These are phyloP conservation scores for Spodoptera exigua DNA, from an alignment of 2,888 invertebrate species.

Conservation along the genomic window DNA sequence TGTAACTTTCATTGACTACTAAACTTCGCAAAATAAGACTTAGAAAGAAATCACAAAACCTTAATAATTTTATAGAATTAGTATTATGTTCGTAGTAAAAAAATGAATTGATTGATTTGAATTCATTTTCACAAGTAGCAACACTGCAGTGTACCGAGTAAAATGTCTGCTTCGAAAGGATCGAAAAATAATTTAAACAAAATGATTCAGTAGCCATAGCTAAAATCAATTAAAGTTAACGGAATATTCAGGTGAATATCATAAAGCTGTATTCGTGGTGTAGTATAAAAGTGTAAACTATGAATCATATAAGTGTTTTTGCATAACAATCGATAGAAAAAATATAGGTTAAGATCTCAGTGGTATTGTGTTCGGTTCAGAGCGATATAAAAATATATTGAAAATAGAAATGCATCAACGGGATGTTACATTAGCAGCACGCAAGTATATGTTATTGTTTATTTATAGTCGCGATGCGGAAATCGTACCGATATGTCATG, in stretches of 20 bases:
- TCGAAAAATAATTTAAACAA: slow-evolving; percentile 78
- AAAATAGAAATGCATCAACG: slow-evolving; percentile 73
- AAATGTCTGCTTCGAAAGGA: slow-evolving; percentile 86
- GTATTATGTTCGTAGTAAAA: not conserved
- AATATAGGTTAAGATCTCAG: slow-evolving; percentile 88
- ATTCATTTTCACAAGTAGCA: slow-evolving; percentile 55
- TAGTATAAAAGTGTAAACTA: slow-evolving; percentile 68
- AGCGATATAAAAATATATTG: slow-evolving; percentile 78
- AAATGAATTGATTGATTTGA: no score
- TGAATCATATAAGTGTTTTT: slow-evolving; percentile 85
- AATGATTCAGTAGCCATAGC: slow-evolving; percentile 74
- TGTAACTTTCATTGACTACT: no score
- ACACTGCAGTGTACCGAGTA: slow-evolving; percentile 72
- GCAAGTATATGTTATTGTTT: slow-evolving; percentile 83
- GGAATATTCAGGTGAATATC: slow-evolving; percentile 80
- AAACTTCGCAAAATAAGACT: no score
- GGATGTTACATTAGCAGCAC: slow-evolving; percentile 71
- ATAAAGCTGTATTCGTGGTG: slow-evolving; percentile 60
- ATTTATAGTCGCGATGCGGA: slow-evolving; percentile 85
- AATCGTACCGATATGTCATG: slow-evolving; percentile 85
- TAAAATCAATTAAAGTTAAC: slow-evolving; percentile 70
- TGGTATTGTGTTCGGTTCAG: slow-evolving; percentile 80
- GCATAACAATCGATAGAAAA: slow-evolving; percentile 88
- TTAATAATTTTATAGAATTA: not conserved
- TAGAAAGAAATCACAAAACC: no score